A percentile compares a stretch with the other conserved stretches of the same genome.
Evolutionary conservation across 2,113 vertebrate genomes (phyloP).

Genomic region (Cyprinodon brontotheroides): DNA sequence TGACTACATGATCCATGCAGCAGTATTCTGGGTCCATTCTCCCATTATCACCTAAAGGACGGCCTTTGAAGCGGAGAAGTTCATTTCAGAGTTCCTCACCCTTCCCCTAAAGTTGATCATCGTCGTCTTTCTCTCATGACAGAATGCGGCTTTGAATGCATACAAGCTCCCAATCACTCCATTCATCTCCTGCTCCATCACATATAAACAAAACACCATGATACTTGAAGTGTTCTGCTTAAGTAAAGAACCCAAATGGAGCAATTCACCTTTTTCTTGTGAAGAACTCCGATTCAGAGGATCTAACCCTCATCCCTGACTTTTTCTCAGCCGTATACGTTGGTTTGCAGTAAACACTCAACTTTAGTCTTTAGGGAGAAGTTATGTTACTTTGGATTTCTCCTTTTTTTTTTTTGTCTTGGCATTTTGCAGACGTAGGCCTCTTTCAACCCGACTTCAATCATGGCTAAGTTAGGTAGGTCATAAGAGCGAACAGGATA

Average conservation of each 20-base stretch:
- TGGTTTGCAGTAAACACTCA: constrained; percentile 71
- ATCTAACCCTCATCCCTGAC: constrained; percentile 12
- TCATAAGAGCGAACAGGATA: constrained; percentile 70
- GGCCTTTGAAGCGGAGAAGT: no score
- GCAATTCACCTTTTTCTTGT: neutral
- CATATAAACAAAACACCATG: neutral
- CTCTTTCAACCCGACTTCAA: constrained; percentile 73
- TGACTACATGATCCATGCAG: no score
- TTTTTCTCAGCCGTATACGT: constrained; percentile 54
- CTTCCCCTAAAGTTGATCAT: neutral
- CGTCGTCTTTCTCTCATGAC: no score
- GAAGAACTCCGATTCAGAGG: neutral
- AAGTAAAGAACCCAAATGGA: neutral
- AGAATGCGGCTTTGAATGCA: neutral
- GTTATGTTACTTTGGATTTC: constrained; percentile 53
- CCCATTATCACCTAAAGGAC: no score
- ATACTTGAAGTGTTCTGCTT: neutral
- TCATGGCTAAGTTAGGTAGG: constrained; percentile 71
- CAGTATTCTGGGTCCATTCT: no score
- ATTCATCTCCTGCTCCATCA: neutral
- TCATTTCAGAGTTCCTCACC: neutral
- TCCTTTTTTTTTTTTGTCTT: constrained; percentile 53
- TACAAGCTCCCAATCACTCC: neutral
- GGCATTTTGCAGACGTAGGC: constrained; percentile 57
- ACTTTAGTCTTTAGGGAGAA: constrained; percentile 65